These are phyloP conservation scores for Drosophila lacicola DNA, from an alignment of 2,888 invertebrate species.

Conservation along the genomic window DNA sequence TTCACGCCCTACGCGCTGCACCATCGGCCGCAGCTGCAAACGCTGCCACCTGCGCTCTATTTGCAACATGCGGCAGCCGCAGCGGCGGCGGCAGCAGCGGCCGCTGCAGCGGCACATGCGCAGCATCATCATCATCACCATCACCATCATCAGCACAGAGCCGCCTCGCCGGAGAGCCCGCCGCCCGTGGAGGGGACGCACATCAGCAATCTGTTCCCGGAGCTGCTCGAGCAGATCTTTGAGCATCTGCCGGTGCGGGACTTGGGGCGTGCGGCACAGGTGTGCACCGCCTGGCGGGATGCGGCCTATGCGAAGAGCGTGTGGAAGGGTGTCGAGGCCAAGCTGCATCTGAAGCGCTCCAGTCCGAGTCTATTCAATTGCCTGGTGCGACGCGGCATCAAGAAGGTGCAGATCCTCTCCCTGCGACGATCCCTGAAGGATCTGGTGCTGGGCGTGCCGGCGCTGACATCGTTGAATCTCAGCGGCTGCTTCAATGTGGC, in stretches of 20 bases:
- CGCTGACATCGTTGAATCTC: slow-evolving; percentile 94
- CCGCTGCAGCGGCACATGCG: slow-evolving; percentile 73
- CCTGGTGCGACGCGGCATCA: slow-evolving; percentile 94
- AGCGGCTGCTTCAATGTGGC: slow-evolving; percentile 97
- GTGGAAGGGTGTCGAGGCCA: slow-evolving; percentile 97
- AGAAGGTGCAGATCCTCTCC: slow-evolving; percentile 94
- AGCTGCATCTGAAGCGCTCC: slow-evolving; percentile 93
- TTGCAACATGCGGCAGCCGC: slow-evolving; percentile 79
- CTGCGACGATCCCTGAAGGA: slow-evolving; percentile 93
- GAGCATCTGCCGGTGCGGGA: slow-evolving; percentile 94
- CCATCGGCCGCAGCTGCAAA: slow-evolving; percentile 87
- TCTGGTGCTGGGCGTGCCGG: slow-evolving; percentile 93
- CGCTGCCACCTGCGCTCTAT: slow-evolving; percentile 82
- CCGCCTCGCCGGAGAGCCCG: slow-evolving; percentile 84
- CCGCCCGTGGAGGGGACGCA: slow-evolving; percentile 88
- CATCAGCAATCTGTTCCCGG: slow-evolving; percentile 95
- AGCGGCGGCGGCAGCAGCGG: slow-evolving; percentile 79
- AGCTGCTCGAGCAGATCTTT: slow-evolving; percentile 96
- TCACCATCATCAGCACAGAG: slow-evolving; percentile 80
- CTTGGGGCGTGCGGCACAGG: slow-evolving; percentile 95
- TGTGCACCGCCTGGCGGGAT: slow-evolving; percentile 95
- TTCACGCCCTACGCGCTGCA: slow-evolving; percentile 89
- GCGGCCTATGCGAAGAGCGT: slow-evolving; percentile 96
- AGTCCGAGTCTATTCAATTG: slow-evolving; percentile 94
- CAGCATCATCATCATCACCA: slow-evolving; percentile 84